These are phyloP conservation scores for Spisula subtruncata DNA, from an alignment of 2,888 invertebrate species.

Conservation along the genomic window DNA sequence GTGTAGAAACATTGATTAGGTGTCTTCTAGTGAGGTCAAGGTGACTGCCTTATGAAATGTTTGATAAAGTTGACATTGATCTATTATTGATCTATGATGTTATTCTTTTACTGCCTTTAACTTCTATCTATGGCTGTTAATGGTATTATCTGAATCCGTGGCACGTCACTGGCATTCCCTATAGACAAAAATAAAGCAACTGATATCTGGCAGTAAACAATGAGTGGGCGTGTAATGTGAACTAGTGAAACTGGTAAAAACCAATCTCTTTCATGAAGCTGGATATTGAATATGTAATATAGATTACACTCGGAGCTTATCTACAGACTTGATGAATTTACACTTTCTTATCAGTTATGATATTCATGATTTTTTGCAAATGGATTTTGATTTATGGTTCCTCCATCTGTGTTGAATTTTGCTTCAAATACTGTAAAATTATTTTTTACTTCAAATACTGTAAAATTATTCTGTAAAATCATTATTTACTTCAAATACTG, in stretches of 20 bases:
- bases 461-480: no score
- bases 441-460: no score
- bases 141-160: neutral
- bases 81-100: no score
- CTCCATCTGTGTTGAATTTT: neutral
- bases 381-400: neutral
- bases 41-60: no score
- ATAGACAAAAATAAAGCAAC: neutral
- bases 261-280: neutral
- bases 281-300: neutral
- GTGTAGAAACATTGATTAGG: no score
- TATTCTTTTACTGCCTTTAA: no score
- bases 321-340: neutral
- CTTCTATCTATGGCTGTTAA: neutral
- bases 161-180: neutral
- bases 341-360: neutral
- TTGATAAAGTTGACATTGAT: no score
- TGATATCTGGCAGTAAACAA: neutral
- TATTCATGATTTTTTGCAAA: neutral
- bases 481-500: no score
- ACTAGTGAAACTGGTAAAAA: neutral
- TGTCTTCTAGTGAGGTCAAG: no score
- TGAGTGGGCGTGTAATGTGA: neutral
- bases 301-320: neutral
- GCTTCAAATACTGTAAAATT: no score